These are phyloP conservation scores for Cyprinodon diabolis DNA, from an alignment of 2,797 vertebrate species.

Conservation along the genomic window DNA sequence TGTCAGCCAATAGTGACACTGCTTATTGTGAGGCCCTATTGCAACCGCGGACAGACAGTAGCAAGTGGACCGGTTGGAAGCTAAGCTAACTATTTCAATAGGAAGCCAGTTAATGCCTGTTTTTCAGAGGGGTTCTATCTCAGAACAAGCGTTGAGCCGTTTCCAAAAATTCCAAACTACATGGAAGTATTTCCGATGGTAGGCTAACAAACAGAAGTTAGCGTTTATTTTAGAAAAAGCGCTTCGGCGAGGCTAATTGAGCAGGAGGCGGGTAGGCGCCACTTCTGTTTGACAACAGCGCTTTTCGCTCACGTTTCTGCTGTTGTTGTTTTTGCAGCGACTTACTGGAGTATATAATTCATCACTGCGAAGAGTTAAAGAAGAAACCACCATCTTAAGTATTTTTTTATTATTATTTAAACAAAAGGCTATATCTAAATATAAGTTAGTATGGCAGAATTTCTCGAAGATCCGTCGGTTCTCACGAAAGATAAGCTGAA, in stretches of 20 bases:
- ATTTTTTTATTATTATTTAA: not conserved
- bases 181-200: not conserved
- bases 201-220: conserved; percentile 47
- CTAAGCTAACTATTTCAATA: conserved; percentile 69
- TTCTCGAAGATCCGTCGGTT: conserved; percentile 89
- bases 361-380: conserved; percentile 11
- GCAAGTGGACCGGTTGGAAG: conserved; percentile 65
- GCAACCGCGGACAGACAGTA: conserved; percentile 66
- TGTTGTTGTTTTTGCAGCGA: conserved; percentile 57
- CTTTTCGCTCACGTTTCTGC: conserved; percentile 62
- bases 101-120: conserved; percentile 9
- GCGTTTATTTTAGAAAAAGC: conserved; percentile 42
- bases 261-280: conserved; percentile 60
- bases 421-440: not conserved
- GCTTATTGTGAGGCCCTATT: conserved; percentile 41
- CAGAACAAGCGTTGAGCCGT: conserved; percentile 1
- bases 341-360: conserved; percentile 24
- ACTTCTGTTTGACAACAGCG: conserved; percentile 74
- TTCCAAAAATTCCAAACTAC: conserved; percentile 53
- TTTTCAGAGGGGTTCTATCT: conserved; percentile 3
- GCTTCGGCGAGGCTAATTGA: conserved; percentile 52
- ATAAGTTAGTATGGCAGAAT: conserved; percentile 86
- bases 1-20: conserved; percentile 47
- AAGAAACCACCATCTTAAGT: not conserved
- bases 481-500: conserved; percentile 96